Base-by-base conservation (phyloP, 2,113 vertebrate species). In the Oophaga pumilio region DNA sequence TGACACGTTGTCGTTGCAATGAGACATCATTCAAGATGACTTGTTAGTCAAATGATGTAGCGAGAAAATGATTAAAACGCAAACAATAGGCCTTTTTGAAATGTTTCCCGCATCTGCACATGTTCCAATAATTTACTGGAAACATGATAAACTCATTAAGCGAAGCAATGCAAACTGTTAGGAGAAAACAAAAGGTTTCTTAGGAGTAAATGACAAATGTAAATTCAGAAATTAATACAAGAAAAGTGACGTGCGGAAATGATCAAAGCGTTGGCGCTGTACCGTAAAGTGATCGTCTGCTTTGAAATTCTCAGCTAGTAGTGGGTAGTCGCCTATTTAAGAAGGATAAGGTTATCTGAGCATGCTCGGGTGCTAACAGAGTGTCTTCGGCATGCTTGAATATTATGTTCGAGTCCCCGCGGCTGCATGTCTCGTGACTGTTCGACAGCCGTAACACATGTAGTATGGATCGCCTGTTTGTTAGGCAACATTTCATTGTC, bases 1-100 rank as follows among this genome's bases (percentile, higher is more conserved):
- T 69, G 18, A 22, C 76, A 69, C 57, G 60, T 18, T 82, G 62
- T 13, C 8, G 9, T 59, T 82, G 76, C 78, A 86, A 71, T 87
- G 82, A 90, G 73, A 78, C 53, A 69, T 66, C 84, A 79, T 66
- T 87, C 84, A 62, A 24, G 52, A 77, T 56, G n/a, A 26, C 43
- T 89, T 85, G 60, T 83, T 86, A 87, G 80, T 60, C 71, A 87
- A 82, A 82, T 5, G 28, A 71, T 73, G 24, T 20, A 74, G 60
- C 57, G 62, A 50, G 24, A 84, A 85, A 20, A 68, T 88, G 59
- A 68, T 84, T 84, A 84, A 87, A 57, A 69, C 69, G 8, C 14
- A 73, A 73, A 88, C 86, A 87, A 76, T 82, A 28, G 74, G 15
- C 56, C 49, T 73, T 57, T n/a, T 33, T 28, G 18, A 43, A 68